Evolutionary conservation across 2,797 vertebrate species (phyloP).

Genomic region (Pipistrellus kuhlii): DNA sequence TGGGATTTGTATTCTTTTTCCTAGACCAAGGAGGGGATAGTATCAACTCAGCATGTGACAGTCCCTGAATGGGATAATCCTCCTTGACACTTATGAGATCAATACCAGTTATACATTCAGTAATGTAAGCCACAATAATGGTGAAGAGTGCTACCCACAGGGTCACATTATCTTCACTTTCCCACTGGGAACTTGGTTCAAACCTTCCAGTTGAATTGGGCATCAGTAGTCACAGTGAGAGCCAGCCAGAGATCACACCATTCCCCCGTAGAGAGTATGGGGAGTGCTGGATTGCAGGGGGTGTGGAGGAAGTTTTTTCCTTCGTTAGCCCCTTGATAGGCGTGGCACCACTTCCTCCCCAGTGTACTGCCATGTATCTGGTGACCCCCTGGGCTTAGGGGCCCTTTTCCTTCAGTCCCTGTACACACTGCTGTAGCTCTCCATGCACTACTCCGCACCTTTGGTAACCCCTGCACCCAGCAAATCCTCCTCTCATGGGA

Average conservation of each 20-base stretch:
- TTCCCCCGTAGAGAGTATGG: not conserved
- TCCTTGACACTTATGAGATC: not conserved
- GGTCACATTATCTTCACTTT: not conserved
- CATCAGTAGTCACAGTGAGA: not conserved
- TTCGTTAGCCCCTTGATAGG: not conserved
- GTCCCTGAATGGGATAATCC: not conserved
- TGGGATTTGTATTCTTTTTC: conserved; percentile 45
- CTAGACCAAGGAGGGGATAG: not conserved
- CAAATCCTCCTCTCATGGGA: not conserved
- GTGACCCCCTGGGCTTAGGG: not conserved
- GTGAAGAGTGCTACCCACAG: not conserved
- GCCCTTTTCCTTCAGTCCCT: not conserved
- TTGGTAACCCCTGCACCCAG: not conserved
- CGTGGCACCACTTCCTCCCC: not conserved
- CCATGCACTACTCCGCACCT: not conserved
- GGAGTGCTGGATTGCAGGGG: not conserved
- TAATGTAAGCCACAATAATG: not conserved
- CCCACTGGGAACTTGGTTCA: not conserved
- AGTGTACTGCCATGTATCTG: not conserved
- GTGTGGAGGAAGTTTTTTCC: not conserved
- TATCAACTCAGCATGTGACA: not conserved
- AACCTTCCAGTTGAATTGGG: conserved; percentile 20
- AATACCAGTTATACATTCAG: not conserved
- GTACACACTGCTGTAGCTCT: not conserved
- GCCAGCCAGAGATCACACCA: not conserved